phyloP scores from a whole-genome alignment of 2,797 vertebrate species.

The Otolemur crassicaudatus region DNA sequence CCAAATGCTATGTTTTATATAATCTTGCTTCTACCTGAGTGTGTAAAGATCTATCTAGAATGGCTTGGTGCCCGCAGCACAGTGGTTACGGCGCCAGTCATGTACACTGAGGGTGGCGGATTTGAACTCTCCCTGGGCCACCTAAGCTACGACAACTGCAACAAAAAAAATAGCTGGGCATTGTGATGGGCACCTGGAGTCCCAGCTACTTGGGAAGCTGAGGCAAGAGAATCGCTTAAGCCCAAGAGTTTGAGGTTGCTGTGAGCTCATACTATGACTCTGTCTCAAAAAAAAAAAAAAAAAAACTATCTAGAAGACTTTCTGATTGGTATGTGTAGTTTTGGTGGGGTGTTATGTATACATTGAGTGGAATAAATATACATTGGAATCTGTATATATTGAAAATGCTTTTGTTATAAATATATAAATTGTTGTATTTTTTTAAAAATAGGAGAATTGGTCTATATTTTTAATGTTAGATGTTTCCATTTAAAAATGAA shows the following conservation, averaged over 20 bases:
- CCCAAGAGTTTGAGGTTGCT: no score
- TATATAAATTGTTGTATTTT: not conserved
- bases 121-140: no score
- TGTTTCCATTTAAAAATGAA: slow-evolving; percentile 5
- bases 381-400: not conserved
- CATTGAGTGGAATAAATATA: not conserved
- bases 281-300: no score
- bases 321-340: not conserved
- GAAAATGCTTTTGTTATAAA: slow-evolving; percentile 18
- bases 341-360: not conserved
- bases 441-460: slow-evolving; percentile 13
- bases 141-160: no score
- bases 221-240: no score
- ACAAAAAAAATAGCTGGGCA: no score
- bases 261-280: no score
- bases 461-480: not conserved
- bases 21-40: not conserved
- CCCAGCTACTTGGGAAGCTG: no score
- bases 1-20: not conserved
- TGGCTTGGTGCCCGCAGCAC: no score
- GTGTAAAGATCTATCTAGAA: not conserved
- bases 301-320: not conserved
- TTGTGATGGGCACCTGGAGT: no score
- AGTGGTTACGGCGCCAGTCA: no score
- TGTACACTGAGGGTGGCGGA: no score